Evolutionary conservation across 2,888 invertebrate genomes (phyloP), one percentile per base, ranked within the genome.

Genomic region (Eulithis testata): DNA sequence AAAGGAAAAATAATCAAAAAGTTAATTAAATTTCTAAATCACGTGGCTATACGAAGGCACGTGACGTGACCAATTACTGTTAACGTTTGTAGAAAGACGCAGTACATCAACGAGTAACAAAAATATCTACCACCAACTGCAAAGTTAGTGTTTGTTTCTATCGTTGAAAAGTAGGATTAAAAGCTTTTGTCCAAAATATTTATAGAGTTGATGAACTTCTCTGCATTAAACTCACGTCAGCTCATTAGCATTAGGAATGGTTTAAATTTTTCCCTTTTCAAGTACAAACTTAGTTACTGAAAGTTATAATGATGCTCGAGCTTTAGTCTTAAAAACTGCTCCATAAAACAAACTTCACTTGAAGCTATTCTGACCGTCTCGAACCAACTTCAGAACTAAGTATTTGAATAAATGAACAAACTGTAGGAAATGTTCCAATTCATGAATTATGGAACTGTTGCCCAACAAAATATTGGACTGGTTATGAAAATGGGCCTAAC

Each of bases 281-380:
- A 59, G 54, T 58, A 40, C 36, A 49, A 40, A 59, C 49, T 49
- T 61, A 55, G 53, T 64, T 44, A 44, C 45, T 60, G 37, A 60
- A 66, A 71, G 62, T 69, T 69, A 66, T 69, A 71, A 69, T 69
- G 64, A 69, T 31, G 62, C 59, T 51, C 53, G 37, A 45, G 54
- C 49, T 44, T 64, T 14, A 60, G 62, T 63, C 49, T 66, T 66
- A 63, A 66, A 66, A 68, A 51, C 49, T 54, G 43, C 52, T 60
- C 31, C 37, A 31, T 37, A 56, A 56, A 47, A 58, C 2, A 65
- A 60, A 54, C 14, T 63, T 49, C 12, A 45, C 27, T 57, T 53
- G 47, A 9, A 56, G 56, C 55, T 50, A 40, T 63, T 57, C 54
- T 27, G 14, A 36, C 49, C 43, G 62, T 51, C 31, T 51, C 43